Conservation (phyloP, 2,113 vertebrate species). For the Xenopus borealis region DNA sequence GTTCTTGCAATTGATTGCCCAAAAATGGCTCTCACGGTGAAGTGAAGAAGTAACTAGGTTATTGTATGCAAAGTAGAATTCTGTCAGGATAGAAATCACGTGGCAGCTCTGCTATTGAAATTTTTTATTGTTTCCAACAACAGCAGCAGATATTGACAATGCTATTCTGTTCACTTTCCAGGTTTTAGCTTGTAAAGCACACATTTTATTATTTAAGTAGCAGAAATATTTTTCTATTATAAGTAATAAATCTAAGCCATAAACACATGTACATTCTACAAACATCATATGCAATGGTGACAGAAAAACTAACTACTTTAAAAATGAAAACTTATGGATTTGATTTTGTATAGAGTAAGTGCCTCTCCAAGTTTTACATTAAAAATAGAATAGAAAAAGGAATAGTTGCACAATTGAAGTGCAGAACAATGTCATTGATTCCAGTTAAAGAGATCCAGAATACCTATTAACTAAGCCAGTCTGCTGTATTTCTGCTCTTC, state of each 20-base stretch:
- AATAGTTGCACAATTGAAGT: conserved; percentile 29
- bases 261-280: conserved; percentile 18
- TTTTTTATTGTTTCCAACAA: too few relatives aligned
- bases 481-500: conserved; percentile 11
- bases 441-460: conserved; percentile 34
- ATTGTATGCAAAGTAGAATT: too few relatives aligned
- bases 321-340: conserved; percentile 12
- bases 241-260: neutral
- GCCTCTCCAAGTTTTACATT: neutral
- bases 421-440: conserved; percentile 26
- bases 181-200: neutral
- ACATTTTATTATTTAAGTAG: neutral
- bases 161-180: neutral
- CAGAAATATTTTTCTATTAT: conserved; percentile 10
- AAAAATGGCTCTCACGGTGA: too few relatives aligned
- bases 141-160: too few relatives aligned
- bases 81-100: too few relatives aligned
- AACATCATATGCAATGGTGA: neutral
- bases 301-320: conserved; percentile 17
- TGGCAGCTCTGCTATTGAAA: too few relatives aligned
- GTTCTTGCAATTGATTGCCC: too few relatives aligned
- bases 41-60: too few relatives aligned
- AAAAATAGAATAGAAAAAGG: neutral
- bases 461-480: conserved; percentile 41
- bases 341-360: conserved; percentile 33